Percentiles rank a stretch among this genome's conserved stretches.
These are phyloP conservation scores for Mimumesa dahlbomi DNA, from an alignment of 2,888 invertebrate species.

Conservation along the genomic window DNA sequence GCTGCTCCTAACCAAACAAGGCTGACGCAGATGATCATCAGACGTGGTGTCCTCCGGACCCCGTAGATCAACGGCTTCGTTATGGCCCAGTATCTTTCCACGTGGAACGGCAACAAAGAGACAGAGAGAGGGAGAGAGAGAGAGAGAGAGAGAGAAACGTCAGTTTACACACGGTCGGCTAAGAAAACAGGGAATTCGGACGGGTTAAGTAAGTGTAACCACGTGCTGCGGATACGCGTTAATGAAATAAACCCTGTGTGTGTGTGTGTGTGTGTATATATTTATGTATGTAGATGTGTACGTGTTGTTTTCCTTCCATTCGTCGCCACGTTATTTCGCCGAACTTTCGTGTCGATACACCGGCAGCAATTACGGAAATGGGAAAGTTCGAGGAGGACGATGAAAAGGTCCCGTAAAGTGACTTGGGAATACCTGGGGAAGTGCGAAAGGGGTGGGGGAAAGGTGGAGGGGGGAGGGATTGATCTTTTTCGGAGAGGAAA, in stretches of 20 bases:
- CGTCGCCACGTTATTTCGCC: too few species aligned
- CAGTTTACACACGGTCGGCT: not conserved
- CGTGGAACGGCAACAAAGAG: not conserved
- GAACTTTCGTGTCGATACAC: too few species aligned
- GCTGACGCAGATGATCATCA: slow-evolving; percentile 95
- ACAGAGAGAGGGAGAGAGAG: not conserved
- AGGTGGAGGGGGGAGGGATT: too few species aligned
- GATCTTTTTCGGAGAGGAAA: too few species aligned
- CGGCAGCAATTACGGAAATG: too few species aligned
- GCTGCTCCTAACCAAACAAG: slow-evolving; percentile 97
- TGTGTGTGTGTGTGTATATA: too few species aligned
- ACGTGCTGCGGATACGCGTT: not conserved
- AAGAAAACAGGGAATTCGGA: not conserved
- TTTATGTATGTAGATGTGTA: too few species aligned
- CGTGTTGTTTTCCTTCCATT: not conserved
- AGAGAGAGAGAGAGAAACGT: not conserved
- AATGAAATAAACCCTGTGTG: slow-evolving; percentile 11
- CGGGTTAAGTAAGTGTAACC: slow-evolving; percentile 18
- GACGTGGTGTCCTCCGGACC: slow-evolving; percentile 94
- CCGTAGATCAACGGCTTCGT: slow-evolving; percentile 97
- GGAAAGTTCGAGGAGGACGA: too few species aligned
- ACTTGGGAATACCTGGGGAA: too few species aligned
- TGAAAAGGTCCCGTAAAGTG: too few species aligned
- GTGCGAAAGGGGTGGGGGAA: too few species aligned
- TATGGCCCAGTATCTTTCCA: slow-evolving; percentile 90